Percentiles rank a stretch among this genome's conserved stretches.
Evolutionary conservation across 1,140 invertebrate species (phyloP).

Genomic region (Anoplophora glabripennis): DNA sequence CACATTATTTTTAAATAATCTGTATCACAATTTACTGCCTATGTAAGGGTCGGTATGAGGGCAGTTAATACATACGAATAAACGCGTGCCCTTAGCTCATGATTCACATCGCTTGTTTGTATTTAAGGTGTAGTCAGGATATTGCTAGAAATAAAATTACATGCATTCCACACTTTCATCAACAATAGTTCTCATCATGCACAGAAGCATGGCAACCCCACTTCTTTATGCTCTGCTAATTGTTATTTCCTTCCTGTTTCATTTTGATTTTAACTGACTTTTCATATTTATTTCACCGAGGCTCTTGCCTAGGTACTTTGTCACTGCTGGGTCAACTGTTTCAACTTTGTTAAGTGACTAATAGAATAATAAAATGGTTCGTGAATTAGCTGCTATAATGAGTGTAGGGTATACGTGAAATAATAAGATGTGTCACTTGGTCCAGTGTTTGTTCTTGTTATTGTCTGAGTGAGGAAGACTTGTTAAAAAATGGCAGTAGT

Average conservation of each 20-base stretch:
- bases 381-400: slow-evolving; percentile 13
- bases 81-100: no score
- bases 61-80: no score
- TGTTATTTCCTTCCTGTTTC: slow-evolving; percentile 45
- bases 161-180: no score
- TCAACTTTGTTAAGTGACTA: slow-evolving; percentile 1
- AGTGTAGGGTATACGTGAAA: slow-evolving; percentile 7
- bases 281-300: slow-evolving; percentile 8
- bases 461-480: slow-evolving; percentile 4
- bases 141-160: no score
- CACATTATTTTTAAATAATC: no score
- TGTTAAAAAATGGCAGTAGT: slow-evolving; percentile 31
- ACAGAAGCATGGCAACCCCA: slow-evolving; percentile 5
- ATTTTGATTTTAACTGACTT: slow-evolving; percentile 21
- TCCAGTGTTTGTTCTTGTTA: neutral
- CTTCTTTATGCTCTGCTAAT: slow-evolving; percentile 44
- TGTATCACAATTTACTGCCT: no score
- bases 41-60: no score
- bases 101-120: no score
- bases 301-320: neutral
- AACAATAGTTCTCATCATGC: no score
- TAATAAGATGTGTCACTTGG: slow-evolving; percentile 10
- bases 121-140: no score
- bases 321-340: neutral
- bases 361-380: slow-evolving; percentile 17